phyloP scores from a whole-genome alignment of 2,113 vertebrate genomes.

The Cranoglanis bouderius region DNA sequence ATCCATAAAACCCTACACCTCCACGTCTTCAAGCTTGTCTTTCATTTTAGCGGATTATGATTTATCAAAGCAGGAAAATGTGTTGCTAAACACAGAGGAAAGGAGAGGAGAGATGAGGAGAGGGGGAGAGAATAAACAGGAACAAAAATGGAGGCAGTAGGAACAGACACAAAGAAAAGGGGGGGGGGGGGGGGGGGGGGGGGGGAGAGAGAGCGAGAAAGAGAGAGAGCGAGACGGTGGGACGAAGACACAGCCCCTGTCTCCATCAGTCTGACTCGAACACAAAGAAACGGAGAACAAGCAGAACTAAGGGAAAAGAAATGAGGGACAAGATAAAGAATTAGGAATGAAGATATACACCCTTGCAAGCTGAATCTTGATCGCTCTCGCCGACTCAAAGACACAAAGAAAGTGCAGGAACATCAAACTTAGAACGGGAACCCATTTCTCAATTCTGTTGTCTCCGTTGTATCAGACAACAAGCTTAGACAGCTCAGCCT shows the following conservation, averaged over 20 bases:
- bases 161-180: conserved; percentile 9
- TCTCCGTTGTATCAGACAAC: not conserved
- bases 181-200: not conserved
- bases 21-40: not conserved
- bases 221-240: not conserved
- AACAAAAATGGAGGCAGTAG: not conserved
- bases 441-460: not conserved
- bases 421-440: not conserved
- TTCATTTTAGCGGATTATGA: not conserved
- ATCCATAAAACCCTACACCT: not conserved
- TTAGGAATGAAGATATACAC: not conserved
- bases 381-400: not conserved
- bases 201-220: not conserved
- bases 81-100: not conserved
- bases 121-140: not conserved
- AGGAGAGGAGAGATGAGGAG: not conserved
- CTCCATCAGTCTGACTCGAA: not conserved
- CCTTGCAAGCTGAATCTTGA: no score
- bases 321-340: not conserved
- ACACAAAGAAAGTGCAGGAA: conserved; percentile 14
- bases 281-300: not conserved
- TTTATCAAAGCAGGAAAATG: conserved; percentile 2
- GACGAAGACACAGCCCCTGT: not conserved
- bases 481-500: not conserved
- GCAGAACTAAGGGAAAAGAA: not conserved